A percentile compares a stretch with the other conserved stretches of the same genome.
Conservation (phyloP, 1,140 invertebrate genomes). For the Brachionus angularis region DNA sequence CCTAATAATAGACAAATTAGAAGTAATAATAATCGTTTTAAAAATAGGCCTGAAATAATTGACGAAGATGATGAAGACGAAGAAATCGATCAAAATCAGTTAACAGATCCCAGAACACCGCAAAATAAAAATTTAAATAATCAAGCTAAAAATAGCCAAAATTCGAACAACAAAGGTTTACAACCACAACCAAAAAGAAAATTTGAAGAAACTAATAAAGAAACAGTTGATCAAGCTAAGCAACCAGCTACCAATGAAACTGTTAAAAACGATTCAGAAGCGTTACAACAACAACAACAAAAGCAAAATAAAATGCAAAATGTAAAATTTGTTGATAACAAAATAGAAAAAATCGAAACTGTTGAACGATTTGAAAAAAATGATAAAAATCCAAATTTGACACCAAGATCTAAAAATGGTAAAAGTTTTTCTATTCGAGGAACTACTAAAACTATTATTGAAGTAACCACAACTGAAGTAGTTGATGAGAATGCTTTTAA, state of each 20-base stretch:
- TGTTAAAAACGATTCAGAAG: background rate
- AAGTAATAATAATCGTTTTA: background rate
- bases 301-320: background rate
- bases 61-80: background rate
- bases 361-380: conserved; percentile 17
- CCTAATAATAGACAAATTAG: background rate
- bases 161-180: background rate
- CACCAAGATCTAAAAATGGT: conserved; percentile 31
- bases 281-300: background rate
- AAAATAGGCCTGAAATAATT: background rate
- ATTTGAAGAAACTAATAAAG: background rate
- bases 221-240: background rate
- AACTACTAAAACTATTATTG: conserved; percentile 32
- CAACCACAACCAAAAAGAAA: background rate
- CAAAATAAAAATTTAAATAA: no score
- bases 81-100: background rate
- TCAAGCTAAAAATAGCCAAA: no score
- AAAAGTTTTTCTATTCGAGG: conserved; percentile 34
- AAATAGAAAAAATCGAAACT: background rate
- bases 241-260: background rate
- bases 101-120: no score
- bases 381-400: background rate
- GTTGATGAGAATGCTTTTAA: conserved; percentile 38
- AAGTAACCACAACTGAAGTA: conserved; percentile 35
- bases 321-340: background rate